Base-by-base conservation (phyloP, 2,797 vertebrate genomes). In the Spinus pinus region DNA sequence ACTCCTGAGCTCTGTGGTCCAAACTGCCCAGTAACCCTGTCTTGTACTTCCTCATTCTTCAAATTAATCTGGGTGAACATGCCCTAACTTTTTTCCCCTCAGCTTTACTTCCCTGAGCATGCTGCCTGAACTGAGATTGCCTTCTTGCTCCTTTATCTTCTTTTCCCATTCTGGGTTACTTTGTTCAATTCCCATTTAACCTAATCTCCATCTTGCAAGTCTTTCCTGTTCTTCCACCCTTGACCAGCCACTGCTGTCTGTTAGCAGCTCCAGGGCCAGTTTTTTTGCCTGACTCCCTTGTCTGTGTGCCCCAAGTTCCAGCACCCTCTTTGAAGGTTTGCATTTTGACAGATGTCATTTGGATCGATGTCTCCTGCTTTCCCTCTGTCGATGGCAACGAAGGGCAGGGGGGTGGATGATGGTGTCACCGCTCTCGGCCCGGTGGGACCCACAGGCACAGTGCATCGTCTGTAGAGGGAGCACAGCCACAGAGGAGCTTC, bases 361-460 rank as follows among this genome's bases (percentile, higher is more conserved):
- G 12, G 18, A 42, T 2, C 15, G 39, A 24, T 13, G 16, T 14
- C 21, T 35, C 31, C 57, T 3, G 4, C 49, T 60, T 49, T 42
- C 56, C 64, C 60, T 31, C 21, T 25, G 25, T 3, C 46, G 11
- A 0, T 58, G 51, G 37, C 54, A 16, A 2, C 4, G 0, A 39
- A 33, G 50, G 39, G 35, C 58, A 39, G 3, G 7, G 66, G 31
- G 49, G 44, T 9, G 44, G 37, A 37, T 6, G 61, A 12, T 4
- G 11, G 65, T 0, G 0, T 42, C 80, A 6, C 33, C 1, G 17
- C 80, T 25, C 28, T 28, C 30, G 1, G 10, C 6, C n/a, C 3
- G 37, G 53, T 8, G 22, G 47, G 35, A 58, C 17, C 25, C 37
- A 21, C 47, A 56, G 47, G 13, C 37, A 2, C 53, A 25, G n/a